Conservation (phyloP, 2,888 invertebrate genomes). For the Steinernema carpocapsae region DNA sequence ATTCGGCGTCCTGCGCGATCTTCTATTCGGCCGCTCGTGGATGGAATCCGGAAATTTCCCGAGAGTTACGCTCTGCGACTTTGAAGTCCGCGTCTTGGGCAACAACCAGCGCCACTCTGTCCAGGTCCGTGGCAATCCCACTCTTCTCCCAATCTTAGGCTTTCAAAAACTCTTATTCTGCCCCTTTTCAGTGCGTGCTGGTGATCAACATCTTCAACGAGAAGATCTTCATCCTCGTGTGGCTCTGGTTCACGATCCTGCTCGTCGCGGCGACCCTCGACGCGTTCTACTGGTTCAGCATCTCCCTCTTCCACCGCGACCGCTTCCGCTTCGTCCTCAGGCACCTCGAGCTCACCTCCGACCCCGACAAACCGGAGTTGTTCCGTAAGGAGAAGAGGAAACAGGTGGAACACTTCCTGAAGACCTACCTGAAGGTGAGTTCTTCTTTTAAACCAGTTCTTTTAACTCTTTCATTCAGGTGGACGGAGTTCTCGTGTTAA, state of each 20-base stretch:
- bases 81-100: constrained; percentile 68
- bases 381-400: constrained; percentile 68
- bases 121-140: constrained; percentile 43
- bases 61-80: constrained; percentile 59
- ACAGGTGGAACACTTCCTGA: constrained; percentile 68
- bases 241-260: constrained; percentile 67
- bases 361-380: constrained; percentile 67
- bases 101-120: constrained; percentile 68
- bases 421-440: constrained; percentile 64
- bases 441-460: not conserved
- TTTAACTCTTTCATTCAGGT: constrained; percentile 50
- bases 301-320: constrained; percentile 66
- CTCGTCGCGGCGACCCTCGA: constrained; percentile 66
- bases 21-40: constrained; percentile 66
- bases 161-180: too few species aligned
- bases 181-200: constrained; percentile 67
- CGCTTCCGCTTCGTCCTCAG: constrained; percentile 67
- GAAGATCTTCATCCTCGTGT: constrained; percentile 67
- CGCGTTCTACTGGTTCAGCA: constrained; percentile 68
- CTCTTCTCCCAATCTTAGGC: not conserved
- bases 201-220: constrained; percentile 69
- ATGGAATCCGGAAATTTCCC: constrained; percentile 68
- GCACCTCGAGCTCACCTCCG: constrained; percentile 66
- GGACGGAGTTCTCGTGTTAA: constrained; percentile 66
- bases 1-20: constrained; percentile 65